These are phyloP conservation scores for Mormyrus proboscirostris DNA, from an alignment of 2,797 vertebrate genomes.

Conservation along the genomic window DNA sequence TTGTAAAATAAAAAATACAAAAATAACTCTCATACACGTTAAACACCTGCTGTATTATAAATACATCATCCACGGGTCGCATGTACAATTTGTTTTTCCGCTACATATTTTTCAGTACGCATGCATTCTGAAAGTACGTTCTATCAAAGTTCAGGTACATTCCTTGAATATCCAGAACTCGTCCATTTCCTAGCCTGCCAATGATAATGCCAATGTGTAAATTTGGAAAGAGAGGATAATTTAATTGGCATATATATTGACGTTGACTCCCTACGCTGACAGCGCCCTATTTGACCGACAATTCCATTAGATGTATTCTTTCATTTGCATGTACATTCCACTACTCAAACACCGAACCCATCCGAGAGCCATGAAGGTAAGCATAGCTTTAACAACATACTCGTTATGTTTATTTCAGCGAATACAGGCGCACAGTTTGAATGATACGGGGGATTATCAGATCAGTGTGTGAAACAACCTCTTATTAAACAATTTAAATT, in stretches of 20 bases:
- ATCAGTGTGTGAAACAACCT: background rate
- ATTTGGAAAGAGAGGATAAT: background rate
- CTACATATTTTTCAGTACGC: background rate
- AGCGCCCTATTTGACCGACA: background rate
- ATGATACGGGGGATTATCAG: background rate
- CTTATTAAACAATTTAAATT: background rate
- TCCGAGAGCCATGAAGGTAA: background rate
- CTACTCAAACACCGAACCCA: background rate
- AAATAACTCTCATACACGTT: background rate
- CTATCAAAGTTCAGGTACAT: conserved; percentile 7
- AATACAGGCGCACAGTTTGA: background rate
- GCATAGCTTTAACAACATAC: background rate
- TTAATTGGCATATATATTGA: background rate
- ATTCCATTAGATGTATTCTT: background rate
- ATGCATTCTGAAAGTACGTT: background rate
- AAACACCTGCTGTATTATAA: background rate
- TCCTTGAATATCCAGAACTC: background rate
- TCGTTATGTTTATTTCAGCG: background rate
- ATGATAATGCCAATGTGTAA: background rate
- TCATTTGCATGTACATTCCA: conserved; percentile 6
- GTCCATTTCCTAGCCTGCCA: background rate
- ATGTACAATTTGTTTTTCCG: background rate
- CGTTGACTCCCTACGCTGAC: background rate
- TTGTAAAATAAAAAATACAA: background rate
- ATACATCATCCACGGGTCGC: background rate